Base-by-base conservation (phyloP, 2,113 vertebrate genomes). In the Pyxicephalus adspersus region DNA sequence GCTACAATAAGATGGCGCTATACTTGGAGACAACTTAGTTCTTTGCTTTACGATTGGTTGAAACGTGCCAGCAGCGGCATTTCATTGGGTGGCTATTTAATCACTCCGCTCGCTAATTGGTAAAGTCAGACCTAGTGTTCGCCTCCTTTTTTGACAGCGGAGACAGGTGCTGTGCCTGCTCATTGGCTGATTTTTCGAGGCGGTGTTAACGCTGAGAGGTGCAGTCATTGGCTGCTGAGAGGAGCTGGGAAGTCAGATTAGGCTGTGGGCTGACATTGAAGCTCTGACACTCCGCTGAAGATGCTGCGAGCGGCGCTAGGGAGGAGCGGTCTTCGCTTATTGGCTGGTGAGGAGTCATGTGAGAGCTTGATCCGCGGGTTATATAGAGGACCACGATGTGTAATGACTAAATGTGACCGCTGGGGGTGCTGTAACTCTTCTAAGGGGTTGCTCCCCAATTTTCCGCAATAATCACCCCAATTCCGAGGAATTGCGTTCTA, bases 281-380 rank as follows among this genome's bases (percentile, higher is more conserved):
- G 17, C 0, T 9, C 26, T n/a, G 15, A 9, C 2, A 34, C 2
- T 6, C 2, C 8, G 1, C 22, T 16, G 18, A 79, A 17, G 77
- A 79, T 79, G 77, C 58, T 54, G 64, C 13, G 28, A 23, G 28
- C 76, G 3, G 64, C 29, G 77, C 31, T 79, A 31, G 25, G 77
- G 52, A 25, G 31, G 28, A 70, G 64, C 77, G 77, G 77, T 11
- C n/a, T 70, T 64, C 65, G 77, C 52, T 34, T 34, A 68, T 68
- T 79, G 77, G 77, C 54, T 58, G 77, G 77, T 79, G 29, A 57
- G 77, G 73, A 22, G 34, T 13, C 66, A 64, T 13, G 68, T 65
- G 61, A 54, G 22, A n/a, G n/a, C n/a, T n/a, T n/a, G n/a, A n/a
- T n/a, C n/a, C n/a, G n/a, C n/a, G n/a, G n/a, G n/a, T n/a, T n/a